Percentiles rank a stretch among this genome's conserved stretches.
phyloP scores from a whole-genome alignment of 2,797 vertebrate genomes.

The Erpetoichthys calabaricus region DNA sequence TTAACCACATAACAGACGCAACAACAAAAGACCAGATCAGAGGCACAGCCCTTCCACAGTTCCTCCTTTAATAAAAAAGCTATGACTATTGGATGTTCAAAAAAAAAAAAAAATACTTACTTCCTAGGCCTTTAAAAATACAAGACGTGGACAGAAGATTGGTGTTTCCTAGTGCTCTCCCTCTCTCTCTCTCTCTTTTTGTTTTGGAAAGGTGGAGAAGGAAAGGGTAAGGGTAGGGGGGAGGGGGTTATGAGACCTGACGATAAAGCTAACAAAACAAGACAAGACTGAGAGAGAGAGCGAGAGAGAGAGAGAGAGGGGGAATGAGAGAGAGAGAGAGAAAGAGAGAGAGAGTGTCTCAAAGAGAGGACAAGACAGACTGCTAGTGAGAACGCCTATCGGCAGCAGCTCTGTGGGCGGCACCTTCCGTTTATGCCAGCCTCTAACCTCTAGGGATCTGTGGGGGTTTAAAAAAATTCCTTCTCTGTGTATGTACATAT shows the following conservation, averaged over 20 bases:
- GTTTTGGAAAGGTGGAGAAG: not conserved
- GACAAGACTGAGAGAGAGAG: slow-evolving; percentile 7
- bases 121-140: too few relatives aligned
- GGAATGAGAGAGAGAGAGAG: slow-evolving; percentile 20
- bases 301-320: slow-evolving; percentile 11
- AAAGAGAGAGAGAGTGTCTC: slow-evolving; percentile 9
- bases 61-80: too few relatives aligned
- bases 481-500: not conserved
- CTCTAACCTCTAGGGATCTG: slow-evolving; percentile 34
- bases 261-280: slow-evolving; percentile 28
- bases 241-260: slow-evolving; percentile 20
- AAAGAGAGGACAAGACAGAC: slow-evolving; percentile 22
- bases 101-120: too few relatives aligned
- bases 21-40: too few relatives aligned
- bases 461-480: slow-evolving; percentile 6
- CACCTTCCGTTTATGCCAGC: slow-evolving; percentile 28
- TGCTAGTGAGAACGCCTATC: slow-evolving; percentile 22
- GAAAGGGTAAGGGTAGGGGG: not conserved
- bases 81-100: too few relatives aligned
- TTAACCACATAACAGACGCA: too few relatives aligned
- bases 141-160: too few relatives aligned
- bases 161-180: not conserved
- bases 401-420: slow-evolving; percentile 22
- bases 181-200: not conserved
- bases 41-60: too few relatives aligned